Conservation (phyloP, 2,888 invertebrate species). For the Hydrotaea diabolus region DNA sequence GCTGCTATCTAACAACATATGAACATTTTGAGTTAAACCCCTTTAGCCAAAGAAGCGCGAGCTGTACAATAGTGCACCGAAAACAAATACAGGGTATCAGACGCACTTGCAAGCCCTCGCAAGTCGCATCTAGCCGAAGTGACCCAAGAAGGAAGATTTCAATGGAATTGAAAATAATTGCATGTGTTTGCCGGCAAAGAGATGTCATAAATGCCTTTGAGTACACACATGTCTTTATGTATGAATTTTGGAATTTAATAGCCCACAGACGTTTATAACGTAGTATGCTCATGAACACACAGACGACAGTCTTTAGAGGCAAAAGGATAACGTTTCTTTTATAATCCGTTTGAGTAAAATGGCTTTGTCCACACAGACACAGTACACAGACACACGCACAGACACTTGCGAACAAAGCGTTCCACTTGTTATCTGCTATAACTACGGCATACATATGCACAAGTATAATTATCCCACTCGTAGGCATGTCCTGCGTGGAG, state of each 20-base stretch:
- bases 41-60: too few relatives aligned
- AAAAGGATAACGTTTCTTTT: conserved; percentile 25
- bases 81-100: not conserved
- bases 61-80: too few relatives aligned
- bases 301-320: not conserved
- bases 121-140: not conserved
- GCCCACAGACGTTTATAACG: conserved; percentile 12
- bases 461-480: conserved; percentile 9
- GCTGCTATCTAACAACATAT: too few relatives aligned
- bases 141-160: conserved; percentile 21
- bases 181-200: conserved; percentile 25
- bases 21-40: too few relatives aligned
- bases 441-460: not conserved
- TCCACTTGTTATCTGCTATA: conserved; percentile 10
- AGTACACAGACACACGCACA: not conserved
- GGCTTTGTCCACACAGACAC: not conserved
- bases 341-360: conserved; percentile 2
- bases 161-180: conserved; percentile 23
- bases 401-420: not conserved
- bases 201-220: conserved; percentile 28
- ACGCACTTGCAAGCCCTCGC: conserved; percentile 21
- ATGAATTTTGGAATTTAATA: conserved; percentile 28
- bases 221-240: not conserved
- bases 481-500: too few relatives aligned
- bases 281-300: not conserved